These are phyloP conservation scores for Paraplagusia blochii DNA, from an alignment of 2,113 vertebrate genomes.

Conservation along the genomic window DNA sequence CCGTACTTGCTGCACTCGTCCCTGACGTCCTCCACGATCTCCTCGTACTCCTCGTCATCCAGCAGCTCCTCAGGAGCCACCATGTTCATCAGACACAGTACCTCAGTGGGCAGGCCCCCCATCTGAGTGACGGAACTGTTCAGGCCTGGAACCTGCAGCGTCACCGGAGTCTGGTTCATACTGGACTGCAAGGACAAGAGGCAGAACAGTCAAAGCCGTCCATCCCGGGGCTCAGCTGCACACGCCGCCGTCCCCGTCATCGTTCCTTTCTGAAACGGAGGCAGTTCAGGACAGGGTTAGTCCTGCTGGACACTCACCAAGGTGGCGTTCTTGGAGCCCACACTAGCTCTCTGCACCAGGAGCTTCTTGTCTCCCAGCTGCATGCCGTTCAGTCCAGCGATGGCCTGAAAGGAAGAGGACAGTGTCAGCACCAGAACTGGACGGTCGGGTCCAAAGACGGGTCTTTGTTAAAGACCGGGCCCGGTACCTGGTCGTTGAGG, in stretches of 20 bases:
- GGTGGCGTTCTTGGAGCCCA: constrained; percentile 91
- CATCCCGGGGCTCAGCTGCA: too few species aligned
- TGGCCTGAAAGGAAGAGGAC: constrained; percentile 72
- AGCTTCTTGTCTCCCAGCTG: constrained; percentile 94
- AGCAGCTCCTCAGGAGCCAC: constrained; percentile 89
- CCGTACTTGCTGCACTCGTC: constrained; percentile 94
- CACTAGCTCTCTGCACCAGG: constrained; percentile 89
- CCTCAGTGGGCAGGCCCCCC: constrained; percentile 89
- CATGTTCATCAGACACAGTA: constrained; percentile 95
- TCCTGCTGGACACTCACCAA: constrained; percentile 76
- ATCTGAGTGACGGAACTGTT: constrained; percentile 87
- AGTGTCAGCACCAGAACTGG: not conserved
- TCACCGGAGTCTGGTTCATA: constrained; percentile 92
- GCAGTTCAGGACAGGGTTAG: too few species aligned
- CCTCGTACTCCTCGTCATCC: constrained; percentile 91
- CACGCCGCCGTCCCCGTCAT: too few species aligned
- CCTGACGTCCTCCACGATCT: constrained; percentile 89
- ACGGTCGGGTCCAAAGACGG: too few species aligned
- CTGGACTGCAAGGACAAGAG: constrained; percentile 75
- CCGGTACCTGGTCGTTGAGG: constrained; percentile 86
- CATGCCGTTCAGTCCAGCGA: constrained; percentile 90
- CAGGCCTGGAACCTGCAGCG: constrained; percentile 91
- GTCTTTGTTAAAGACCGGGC: too few species aligned
- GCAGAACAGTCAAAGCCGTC: not conserved
- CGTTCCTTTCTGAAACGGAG: too few species aligned